Evolutionary conservation across 1,140 invertebrate species (phyloP).

Genomic region (Drosophila eugracilis): DNA sequence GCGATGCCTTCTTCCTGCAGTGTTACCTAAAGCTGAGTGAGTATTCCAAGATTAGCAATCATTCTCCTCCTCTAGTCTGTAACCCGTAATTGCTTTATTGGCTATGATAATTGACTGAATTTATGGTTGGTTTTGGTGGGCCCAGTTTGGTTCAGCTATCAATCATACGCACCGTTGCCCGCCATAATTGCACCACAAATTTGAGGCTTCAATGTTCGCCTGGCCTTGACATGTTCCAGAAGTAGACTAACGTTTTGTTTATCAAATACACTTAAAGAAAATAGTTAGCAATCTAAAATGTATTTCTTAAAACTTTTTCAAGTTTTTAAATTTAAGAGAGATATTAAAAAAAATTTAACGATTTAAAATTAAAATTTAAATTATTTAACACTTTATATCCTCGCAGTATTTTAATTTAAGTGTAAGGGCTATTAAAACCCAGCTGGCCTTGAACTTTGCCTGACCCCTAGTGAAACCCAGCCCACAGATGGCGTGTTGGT

Average conservation of each 20-base stretch:
- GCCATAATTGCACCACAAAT: constrained; percentile 30
- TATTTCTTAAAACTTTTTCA: no score
- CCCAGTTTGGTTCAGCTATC: constrained; percentile 25
- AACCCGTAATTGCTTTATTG: constrained; percentile 39
- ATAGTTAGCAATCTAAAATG: no score
- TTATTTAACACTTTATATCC: background rate
- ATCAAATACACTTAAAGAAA: background rate
- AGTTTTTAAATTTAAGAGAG: no score
- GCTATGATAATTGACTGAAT: constrained; percentile 46
- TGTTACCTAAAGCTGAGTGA: constrained; percentile 91
- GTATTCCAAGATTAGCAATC: constrained; percentile 34
- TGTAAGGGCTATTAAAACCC: background rate
- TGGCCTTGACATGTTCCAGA: constrained; percentile 15
- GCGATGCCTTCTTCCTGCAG: constrained; percentile 89
- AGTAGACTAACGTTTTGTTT: constrained; percentile 1
- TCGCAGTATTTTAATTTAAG: background rate
- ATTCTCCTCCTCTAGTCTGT: background rate
- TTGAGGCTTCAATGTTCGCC: constrained; percentile 7
- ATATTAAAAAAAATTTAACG: background rate
- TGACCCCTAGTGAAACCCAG: background rate
- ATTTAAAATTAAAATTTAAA: background rate
- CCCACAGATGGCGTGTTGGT: constrained; percentile 10
- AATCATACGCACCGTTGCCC: constrained; percentile 56
- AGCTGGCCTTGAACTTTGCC: background rate
- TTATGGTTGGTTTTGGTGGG: constrained; percentile 30